Evolutionary conservation across 2,888 invertebrate species (phyloP).

Genomic region (Pristionchus entomophagus): DNA sequence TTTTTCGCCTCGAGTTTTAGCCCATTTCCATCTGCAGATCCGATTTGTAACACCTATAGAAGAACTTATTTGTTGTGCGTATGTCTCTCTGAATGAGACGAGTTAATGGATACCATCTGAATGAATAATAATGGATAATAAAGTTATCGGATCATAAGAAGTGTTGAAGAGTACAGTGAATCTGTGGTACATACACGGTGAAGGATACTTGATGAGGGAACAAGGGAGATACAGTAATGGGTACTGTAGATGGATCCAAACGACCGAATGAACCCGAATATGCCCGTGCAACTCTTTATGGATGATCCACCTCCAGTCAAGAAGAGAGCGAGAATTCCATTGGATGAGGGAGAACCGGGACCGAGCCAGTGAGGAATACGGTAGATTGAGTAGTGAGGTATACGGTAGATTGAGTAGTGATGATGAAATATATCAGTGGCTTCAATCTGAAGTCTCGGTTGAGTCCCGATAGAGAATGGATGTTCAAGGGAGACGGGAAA

Average conservation of each 20-base stretch:
- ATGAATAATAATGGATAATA: slow-evolving; percentile 35
- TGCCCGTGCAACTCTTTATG: slow-evolving; percentile 18
- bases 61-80: slow-evolving; percentile 23
- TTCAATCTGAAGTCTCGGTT: neutral
- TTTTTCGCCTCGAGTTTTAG: slow-evolving; percentile 48
- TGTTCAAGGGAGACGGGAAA: neutral
- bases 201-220: neutral
- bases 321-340: neutral
- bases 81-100: neutral
- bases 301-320: neutral
- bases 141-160: slow-evolving; percentile 15
- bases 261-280: slow-evolving; percentile 25
- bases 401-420: neutral
- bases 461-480: neutral
- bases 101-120: slow-evolving; percentile 30
- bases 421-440: neutral
- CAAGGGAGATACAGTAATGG: neutral
- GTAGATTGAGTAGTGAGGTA: neutral
- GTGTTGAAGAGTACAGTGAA: neutral
- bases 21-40: slow-evolving; percentile 11
- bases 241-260: slow-evolving; percentile 4
- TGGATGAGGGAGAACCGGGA: neutral
- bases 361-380: neutral
- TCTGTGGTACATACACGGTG: slow-evolving; percentile 23
- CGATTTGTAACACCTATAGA: neutral